Conservation (phyloP, 2,113 vertebrate genomes). For the Vulpes vulpes region DNA sequence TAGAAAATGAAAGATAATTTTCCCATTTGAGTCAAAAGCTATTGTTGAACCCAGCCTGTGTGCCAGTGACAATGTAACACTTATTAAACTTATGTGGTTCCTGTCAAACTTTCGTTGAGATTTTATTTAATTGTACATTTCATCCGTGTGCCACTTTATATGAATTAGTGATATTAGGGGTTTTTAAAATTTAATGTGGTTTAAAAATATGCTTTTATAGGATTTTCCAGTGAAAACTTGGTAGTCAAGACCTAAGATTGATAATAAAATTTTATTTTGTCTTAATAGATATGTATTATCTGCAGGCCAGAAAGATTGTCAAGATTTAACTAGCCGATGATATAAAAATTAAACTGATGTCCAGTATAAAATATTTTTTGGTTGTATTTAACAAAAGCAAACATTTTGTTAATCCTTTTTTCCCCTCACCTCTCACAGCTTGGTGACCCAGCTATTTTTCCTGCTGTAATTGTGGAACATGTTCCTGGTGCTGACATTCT, state of each 20-base stretch:
- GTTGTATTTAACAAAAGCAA: neutral
- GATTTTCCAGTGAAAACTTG: constrained; percentile 1
- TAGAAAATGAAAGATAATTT: constrained; percentile 56
- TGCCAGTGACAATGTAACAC: neutral
- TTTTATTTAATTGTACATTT: constrained; percentile 43
- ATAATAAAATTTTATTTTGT: constrained; percentile 31
- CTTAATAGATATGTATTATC: neutral
- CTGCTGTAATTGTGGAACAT: constrained; percentile 96
- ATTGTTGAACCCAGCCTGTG: neutral
- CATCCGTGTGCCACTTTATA: neutral
- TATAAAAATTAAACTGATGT: neutral
- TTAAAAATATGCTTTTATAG: constrained; percentile 41
- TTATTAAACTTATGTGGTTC: neutral
- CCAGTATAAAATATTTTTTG: neutral
- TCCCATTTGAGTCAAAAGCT: neutral
- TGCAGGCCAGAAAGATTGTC: neutral
- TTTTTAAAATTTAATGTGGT: constrained; percentile 6
- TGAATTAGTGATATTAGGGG: neutral
- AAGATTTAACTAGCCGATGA: neutral
- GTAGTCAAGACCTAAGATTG: neutral
- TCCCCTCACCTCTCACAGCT: constrained; percentile 85
- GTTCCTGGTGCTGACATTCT: constrained; percentile 94
- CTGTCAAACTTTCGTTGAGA: constrained; percentile 22
- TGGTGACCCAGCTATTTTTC: constrained; percentile 92
- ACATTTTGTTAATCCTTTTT: neutral